Evolutionary conservation across 2,797 vertebrate genomes (phyloP).

Genomic region (Liparis tanakae): DNA sequence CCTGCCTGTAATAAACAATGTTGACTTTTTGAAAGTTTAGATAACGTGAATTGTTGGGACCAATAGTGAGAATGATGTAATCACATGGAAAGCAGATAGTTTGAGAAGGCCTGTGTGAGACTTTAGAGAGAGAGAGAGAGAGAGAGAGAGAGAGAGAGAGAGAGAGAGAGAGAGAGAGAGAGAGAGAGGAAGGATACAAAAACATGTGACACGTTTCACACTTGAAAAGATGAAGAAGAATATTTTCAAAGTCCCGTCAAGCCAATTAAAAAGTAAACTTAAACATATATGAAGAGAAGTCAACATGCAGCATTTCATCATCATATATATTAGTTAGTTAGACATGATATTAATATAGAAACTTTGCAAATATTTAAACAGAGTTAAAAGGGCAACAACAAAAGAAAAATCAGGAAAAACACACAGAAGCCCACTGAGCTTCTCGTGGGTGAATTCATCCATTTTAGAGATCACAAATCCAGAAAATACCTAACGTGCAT

Average conservation of each 20-base stretch:
- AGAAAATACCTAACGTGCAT: neutral
- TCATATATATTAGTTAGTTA: too few relatives aligned
- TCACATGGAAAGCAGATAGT: neutral
- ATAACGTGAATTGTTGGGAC: neutral
- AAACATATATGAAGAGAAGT: neutral
- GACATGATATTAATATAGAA: neutral
- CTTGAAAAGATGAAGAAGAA: neutral
- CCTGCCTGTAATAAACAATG: neutral
- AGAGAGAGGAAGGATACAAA: neutral
- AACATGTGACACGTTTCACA: neutral
- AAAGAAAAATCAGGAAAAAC: neutral
- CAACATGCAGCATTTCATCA: neutral
- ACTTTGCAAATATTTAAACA: neutral
- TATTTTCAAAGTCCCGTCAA: neutral
- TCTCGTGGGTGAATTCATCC: neutral
- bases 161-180: neutral
- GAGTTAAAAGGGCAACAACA: neutral
- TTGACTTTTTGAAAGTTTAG: neutral
- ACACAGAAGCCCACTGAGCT: neutral
- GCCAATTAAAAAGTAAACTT: neutral
- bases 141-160: too few relatives aligned
- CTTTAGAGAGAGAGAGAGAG: neutral
- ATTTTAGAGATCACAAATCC: conserved; percentile 1
- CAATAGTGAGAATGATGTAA: neutral
- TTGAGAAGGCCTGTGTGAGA: neutral